Percentiles rank a stretch among this genome's conserved stretches.
Evolutionary conservation across 2,888 invertebrate genomes (phyloP).

Genomic region (Tiphia femorata): DNA sequence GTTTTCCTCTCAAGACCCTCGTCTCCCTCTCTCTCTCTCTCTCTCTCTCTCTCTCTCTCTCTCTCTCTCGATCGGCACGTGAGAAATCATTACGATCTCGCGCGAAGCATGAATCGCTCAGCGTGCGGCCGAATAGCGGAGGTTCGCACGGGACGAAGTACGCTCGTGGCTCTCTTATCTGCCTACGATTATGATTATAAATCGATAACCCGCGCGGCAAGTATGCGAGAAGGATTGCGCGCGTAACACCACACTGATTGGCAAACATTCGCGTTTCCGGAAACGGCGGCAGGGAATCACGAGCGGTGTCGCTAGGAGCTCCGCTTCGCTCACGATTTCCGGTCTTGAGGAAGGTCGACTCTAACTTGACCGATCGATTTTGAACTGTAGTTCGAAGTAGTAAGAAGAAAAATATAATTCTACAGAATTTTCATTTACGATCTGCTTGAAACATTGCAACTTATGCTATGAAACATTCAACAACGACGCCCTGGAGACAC

Average conservation of each 20-base stretch:
- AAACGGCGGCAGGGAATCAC: too few species aligned
- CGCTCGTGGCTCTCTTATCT: slow-evolving; percentile 37
- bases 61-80: background rate
- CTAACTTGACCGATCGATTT: too few species aligned
- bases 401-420: too few species aligned
- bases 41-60: background rate
- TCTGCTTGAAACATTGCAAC: too few species aligned
- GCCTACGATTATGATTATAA: slow-evolving; percentile 39
- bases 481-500: too few species aligned
- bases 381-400: too few species aligned
- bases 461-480: too few species aligned
- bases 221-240: slow-evolving; percentile 25
- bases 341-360: too few species aligned
- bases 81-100: background rate
- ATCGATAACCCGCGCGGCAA: slow-evolving; percentile 40
- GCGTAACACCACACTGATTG: slow-evolving; percentile 2
- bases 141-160: too few species aligned
- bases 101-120: slow-evolving; percentile 8
- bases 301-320: too few species aligned
- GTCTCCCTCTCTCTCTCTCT: background rate
- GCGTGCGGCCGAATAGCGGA: slow-evolving; percentile 10
- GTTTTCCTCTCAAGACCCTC: background rate
- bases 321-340: too few species aligned
- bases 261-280: background rate
- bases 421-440: too few species aligned